Evolutionary conservation across 1,140 invertebrate genomes (phyloP), one percentile per base, ranked within the genome.

Genomic region (Sinella curviseta): DNA sequence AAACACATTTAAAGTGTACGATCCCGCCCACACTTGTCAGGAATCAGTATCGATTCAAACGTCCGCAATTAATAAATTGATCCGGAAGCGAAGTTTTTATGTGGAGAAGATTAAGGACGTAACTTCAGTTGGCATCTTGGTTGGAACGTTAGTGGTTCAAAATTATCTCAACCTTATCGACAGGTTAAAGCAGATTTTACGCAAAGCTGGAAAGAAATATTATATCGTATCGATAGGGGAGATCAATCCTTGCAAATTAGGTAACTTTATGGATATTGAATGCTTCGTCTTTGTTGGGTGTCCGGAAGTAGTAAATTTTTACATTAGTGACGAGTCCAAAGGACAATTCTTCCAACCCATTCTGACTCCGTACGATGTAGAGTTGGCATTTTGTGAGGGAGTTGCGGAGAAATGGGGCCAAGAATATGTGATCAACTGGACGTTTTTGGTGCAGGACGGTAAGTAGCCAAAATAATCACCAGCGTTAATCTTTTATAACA

Each of bases 141-240:
- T 97, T 14, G 95, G 94, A 79, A 97, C 96, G 17, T 87, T 98
- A 2, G 93, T 92, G 20, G 92, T 96, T 4, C 89, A 92, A 57
- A 91, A 94, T 84, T 97, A 95, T 85, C 88, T 93, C 16, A 88
- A 91, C 60, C 91, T 94, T 30, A 92, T 97, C n/a, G 87, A 89
- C 24, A 89, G 91, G 80, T 86, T 97, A 65, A 95, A 94, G 86
- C 85, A 89, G 54, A 87, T 95, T 35, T 89, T 94, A 0, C 92
- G 91, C 84, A 86, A 88, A 54, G 91, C 92, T 54, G 92, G 92
- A 0, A 96, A 96, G 85, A 96, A 95, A 85, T 92, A 91, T 76
- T 97, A 98, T 84, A 92, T 95, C n/a, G 91, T 98, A 65, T 94
- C 94, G 35, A 93, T 98, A 76, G 96, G 96, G 1, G 96, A 96